These are phyloP conservation scores for Eristalinus sepulchralis DNA, from an alignment of 2,888 invertebrate genomes.

Conservation along the genomic window DNA sequence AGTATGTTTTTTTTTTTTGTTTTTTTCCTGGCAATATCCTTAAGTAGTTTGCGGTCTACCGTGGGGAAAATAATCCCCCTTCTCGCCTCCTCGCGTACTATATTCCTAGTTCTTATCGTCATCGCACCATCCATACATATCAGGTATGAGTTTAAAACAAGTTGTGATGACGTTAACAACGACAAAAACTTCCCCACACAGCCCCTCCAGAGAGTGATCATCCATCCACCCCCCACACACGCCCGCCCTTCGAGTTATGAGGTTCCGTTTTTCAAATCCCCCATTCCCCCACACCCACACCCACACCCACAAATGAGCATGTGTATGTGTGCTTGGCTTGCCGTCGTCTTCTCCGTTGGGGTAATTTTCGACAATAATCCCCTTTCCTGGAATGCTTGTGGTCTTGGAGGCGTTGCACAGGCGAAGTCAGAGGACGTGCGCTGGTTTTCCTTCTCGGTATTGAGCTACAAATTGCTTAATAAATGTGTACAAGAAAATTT, in stretches of 20 bases:
- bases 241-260: constrained; percentile 3
- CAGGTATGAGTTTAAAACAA: constrained; percentile 62
- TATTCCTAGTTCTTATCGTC: constrained; percentile 18
- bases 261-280: constrained; percentile 17
- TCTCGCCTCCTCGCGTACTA: background rate
- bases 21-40: constrained; percentile 37
- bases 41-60: constrained; percentile 60
- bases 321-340: constrained; percentile 29
- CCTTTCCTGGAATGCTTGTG: constrained; percentile 7
- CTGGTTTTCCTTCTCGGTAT: constrained; percentile 40
- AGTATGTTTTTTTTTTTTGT: constrained; percentile 18
- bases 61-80: constrained; percentile 27
- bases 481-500: constrained; percentile 63
- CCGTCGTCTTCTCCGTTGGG: constrained; percentile 19
- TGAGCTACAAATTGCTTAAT: constrained; percentile 66
- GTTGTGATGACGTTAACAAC: constrained; percentile 60
- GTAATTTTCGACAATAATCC: constrained; percentile 60
- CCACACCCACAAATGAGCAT: background rate
- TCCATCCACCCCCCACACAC: background rate
- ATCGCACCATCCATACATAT: constrained; percentile 27
- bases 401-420: background rate
- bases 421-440: background rate
- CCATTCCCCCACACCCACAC: background rate
- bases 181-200: constrained; percentile 43
- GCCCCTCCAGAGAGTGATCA: constrained; percentile 39